phyloP scores from a whole-genome alignment of 2,797 vertebrate species.

The Crenichthys baileyi region DNA sequence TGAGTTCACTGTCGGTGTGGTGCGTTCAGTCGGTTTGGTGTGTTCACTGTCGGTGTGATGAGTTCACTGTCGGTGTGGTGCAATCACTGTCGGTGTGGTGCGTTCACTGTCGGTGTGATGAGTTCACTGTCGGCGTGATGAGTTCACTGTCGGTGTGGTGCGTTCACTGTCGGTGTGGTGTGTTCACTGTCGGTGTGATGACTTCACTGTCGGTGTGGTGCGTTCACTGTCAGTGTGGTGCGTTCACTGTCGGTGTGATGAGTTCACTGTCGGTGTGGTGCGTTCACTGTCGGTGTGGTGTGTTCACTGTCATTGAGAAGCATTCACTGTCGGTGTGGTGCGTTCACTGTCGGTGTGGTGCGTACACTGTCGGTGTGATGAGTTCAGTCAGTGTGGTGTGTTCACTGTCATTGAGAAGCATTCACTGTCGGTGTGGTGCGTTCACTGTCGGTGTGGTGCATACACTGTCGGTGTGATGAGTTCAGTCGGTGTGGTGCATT shows the following conservation, averaged over 20 bases:
- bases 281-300: too few relatives aligned
- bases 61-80: not conserved
- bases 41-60: not conserved
- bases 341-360: not conserved
- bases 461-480: not conserved
- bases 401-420: not conserved
- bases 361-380: not conserved
- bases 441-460: not conserved
- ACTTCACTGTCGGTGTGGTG: too few relatives aligned
- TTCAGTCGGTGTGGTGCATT: not conserved
- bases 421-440: not conserved
- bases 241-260: too few relatives aligned
- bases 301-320: too few relatives aligned
- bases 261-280: too few relatives aligned
- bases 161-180: not conserved
- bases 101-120: not conserved
- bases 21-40: too few relatives aligned
- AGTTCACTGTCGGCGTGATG: not conserved
- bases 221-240: too few relatives aligned
- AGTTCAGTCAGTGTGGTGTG: not conserved
- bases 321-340: too few relatives aligned
- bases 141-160: not conserved
- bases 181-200: too few relatives aligned
- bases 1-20: too few relatives aligned
- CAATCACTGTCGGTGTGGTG: not conserved